Percentiles rank a stretch among this genome's conserved stretches.
These are phyloP conservation scores for Drosophila austrosaltans DNA, from an alignment of 2,888 invertebrate species.

Conservation along the genomic window DNA sequence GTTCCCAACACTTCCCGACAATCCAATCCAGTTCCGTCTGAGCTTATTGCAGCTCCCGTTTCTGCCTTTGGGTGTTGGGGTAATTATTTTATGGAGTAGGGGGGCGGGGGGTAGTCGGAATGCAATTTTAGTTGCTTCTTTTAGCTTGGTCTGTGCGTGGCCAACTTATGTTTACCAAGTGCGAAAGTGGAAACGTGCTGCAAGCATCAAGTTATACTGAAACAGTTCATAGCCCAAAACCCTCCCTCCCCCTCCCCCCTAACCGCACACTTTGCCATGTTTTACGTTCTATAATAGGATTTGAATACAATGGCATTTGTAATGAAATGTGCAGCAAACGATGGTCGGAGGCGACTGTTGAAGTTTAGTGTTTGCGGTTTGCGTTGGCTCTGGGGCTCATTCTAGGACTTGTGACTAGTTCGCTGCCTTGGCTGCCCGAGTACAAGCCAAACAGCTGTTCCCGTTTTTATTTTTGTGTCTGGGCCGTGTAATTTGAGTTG, in stretches of 20 bases:
- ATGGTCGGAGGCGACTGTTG: constrained; percentile 56
- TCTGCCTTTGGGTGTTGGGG: constrained; percentile 62
- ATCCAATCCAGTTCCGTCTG: background rate
- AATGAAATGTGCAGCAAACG: constrained; percentile 78
- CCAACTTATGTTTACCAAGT: constrained; percentile 78
- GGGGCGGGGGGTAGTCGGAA: constrained; percentile 43
- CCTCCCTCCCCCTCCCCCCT: background rate
- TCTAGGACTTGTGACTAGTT: constrained; percentile 25
- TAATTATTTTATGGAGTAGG: constrained; percentile 73
- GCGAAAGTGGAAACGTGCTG: constrained; percentile 78
- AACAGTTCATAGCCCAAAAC: constrained; percentile 8
- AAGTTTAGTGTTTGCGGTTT: constrained; percentile 70
- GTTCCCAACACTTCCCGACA: background rate
- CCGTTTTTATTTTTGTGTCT: constrained; percentile 46
- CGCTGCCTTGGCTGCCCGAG: constrained; percentile 44
- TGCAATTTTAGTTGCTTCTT: constrained; percentile 13
- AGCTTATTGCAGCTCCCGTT: constrained; percentile 16
- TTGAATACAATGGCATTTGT: constrained; percentile 77
- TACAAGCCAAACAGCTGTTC: constrained; percentile 74
- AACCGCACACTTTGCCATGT: constrained; percentile 45
- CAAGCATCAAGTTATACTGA: constrained; percentile 70
- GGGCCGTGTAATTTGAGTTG: constrained; percentile 71
- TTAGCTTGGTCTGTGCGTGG: constrained; percentile 56
- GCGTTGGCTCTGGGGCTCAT: background rate
- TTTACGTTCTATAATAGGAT: constrained; percentile 74